Conservation (phyloP, 2,113 vertebrate genomes). For the Pelusios castaneus region DNA sequence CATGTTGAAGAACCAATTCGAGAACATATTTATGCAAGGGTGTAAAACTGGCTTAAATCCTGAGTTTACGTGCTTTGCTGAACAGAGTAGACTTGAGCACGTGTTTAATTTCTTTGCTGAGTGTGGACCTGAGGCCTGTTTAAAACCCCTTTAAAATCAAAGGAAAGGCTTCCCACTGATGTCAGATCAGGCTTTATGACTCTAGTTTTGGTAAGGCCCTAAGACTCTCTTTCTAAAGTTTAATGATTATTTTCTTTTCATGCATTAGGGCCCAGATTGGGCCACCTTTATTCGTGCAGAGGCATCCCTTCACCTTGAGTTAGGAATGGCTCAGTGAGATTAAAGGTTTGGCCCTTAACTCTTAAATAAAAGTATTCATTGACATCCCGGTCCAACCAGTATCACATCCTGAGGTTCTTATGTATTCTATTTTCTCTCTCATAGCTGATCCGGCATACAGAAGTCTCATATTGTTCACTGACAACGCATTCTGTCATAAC, state of each 20-base stretch:
- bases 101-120: not conserved
- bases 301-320: not conserved
- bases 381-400: not conserved
- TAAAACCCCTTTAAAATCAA: not conserved
- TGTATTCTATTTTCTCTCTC: not conserved
- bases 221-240: not conserved
- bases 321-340: slow-evolving; percentile 17
- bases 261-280: slow-evolving; percentile 9
- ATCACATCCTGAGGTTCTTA: not conserved
- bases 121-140: not conserved
- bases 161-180: not conserved
- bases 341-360: slow-evolving; percentile 26
- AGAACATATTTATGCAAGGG: not conserved
- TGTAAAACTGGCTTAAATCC: not conserved
- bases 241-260: not conserved
- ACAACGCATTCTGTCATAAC: slow-evolving; percentile 54
- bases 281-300: slow-evolving; percentile 11
- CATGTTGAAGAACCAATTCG: not conserved
- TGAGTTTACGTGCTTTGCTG: not conserved
- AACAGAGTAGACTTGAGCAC: slow-evolving; percentile 12
- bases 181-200: not conserved
- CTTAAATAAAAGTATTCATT: slow-evolving; percentile 4
- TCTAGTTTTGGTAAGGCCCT: not conserved
- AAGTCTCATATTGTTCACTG: slow-evolving; percentile 29
- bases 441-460: not conserved